Conservation (phyloP, 2,113 vertebrate genomes). For the Azemiops feae region DNA sequence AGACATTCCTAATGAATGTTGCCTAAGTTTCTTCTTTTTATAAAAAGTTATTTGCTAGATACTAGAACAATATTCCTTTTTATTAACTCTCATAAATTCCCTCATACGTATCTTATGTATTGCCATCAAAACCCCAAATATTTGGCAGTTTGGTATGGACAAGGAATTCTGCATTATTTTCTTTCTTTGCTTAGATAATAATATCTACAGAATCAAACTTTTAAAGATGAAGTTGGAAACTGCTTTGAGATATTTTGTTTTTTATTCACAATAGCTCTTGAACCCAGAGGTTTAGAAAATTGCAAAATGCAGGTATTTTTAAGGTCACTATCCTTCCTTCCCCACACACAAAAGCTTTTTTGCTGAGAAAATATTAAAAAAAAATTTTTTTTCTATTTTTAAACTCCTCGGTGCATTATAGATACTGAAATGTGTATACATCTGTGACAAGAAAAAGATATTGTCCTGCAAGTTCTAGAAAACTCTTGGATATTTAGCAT, state of each 20-base stretch:
- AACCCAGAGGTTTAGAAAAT: too few relatives aligned
- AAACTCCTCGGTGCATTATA: conserved; percentile 6
- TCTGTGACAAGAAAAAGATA: conserved; percentile 7
- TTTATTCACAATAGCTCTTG: background rate
- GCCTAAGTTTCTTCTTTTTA: background rate
- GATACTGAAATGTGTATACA: background rate
- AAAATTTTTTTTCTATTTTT: too few relatives aligned
- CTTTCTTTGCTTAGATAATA: background rate
- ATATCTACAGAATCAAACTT: background rate
- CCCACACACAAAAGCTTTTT: background rate
- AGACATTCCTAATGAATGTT: background rate
- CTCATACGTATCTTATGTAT: too few relatives aligned
- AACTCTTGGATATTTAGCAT: background rate
- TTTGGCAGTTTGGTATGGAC: background rate
- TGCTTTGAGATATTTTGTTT: background rate
- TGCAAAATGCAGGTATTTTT: conserved; percentile 21
- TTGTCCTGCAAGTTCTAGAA: background rate
- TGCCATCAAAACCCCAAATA: background rate
- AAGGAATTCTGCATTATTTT: background rate
- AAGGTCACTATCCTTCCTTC: background rate
- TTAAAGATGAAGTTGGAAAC: background rate
- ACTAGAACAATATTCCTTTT: background rate
- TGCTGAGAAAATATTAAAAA: conserved; percentile 11
- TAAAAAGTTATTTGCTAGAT: background rate
- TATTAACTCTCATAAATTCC: background rate